These are phyloP conservation scores for Thinocorus orbignyianus DNA, from an alignment of 2,113 vertebrate species.

Conservation along the genomic window DNA sequence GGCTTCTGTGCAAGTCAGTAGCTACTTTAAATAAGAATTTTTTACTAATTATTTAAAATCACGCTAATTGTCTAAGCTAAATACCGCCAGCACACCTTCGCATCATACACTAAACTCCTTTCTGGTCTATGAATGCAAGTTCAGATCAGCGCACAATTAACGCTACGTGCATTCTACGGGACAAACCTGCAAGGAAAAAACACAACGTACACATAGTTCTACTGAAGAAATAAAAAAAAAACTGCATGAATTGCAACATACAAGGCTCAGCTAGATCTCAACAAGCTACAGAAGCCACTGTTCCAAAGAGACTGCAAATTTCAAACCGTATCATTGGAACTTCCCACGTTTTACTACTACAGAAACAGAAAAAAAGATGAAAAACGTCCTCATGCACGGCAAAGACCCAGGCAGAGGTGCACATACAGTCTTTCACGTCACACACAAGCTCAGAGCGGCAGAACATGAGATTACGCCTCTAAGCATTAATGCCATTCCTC, in stretches of 20 bases:
- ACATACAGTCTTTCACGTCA: background rate
- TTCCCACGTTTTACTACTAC: background rate
- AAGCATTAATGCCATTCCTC: background rate
- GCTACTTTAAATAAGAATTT: background rate
- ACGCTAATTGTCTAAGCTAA: background rate
- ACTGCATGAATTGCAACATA: rapidly evolving
- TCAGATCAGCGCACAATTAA: background rate
- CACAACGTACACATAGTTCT: background rate
- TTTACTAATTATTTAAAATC: background rate
- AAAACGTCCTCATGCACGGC: background rate
- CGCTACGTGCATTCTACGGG: background rate
- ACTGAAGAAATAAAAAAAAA: background rate
- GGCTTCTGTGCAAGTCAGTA: background rate
- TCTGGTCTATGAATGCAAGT: conserved; percentile 1
- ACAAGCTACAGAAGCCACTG: background rate
- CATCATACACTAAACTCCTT: background rate
- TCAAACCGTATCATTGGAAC: conserved; percentile 40
- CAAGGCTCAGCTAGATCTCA: background rate
- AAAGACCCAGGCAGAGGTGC: background rate
- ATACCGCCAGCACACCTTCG: background rate
- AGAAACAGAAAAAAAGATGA: background rate
- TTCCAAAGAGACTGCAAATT: conserved; percentile 8
- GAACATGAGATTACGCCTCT: background rate
- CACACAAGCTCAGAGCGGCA: background rate
- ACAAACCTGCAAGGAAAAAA: conserved; percentile 22